Evolutionary conservation across 2,797 vertebrate genomes (phyloP), one percentile per base, ranked within the genome.

Genomic region (Xenentodon cancila): DNA sequence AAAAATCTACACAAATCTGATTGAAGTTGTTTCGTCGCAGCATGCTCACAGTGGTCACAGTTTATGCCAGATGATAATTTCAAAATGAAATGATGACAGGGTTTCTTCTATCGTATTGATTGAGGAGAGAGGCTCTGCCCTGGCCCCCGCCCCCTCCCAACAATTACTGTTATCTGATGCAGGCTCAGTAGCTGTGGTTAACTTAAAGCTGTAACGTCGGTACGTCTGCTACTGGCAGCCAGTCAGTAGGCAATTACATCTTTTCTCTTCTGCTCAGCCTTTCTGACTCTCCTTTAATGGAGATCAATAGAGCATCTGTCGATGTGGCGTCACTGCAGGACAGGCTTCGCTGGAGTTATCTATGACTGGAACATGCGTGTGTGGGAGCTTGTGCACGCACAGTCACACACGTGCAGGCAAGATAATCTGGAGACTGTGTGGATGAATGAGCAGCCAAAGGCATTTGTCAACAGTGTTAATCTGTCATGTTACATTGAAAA

Each of bases 261-360:
- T 90, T 86, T 89, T 88, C 84, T 90, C 79, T 78, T 79, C 80
- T 74, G 79, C 80, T 83, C 85, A 88, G 91, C 85, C 90, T 85
- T 74, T 69, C 83, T 85, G 89, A 89, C 90, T 90, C 89, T 80
- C 68, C 65, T 84, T 84, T 90, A 90, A 91, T 89, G 88, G 85
- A 85, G 89, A 92, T 93, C 91, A 91, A 93, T 93, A 91, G 47
- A 82, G 78, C 84, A 87, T 89, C 87, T 91, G 86, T 89, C 87
- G 70, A 86, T 79, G 84, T 88, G 85, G 85, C 84, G 84, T 90
- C 90, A 81, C 84, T 46, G 66, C 63, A 59, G 79, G 85, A 82
- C 85, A 80, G 78, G 78, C 81, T 83, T 86, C 81, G 86, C 86
- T 48, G 64, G 71, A 84, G 77, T 89, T 85, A 92, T 91, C 86